Evolutionary conservation across 2,797 vertebrate species (phyloP), one percentile per base, ranked within the genome.

Genomic region (Vireo griseus): DNA sequence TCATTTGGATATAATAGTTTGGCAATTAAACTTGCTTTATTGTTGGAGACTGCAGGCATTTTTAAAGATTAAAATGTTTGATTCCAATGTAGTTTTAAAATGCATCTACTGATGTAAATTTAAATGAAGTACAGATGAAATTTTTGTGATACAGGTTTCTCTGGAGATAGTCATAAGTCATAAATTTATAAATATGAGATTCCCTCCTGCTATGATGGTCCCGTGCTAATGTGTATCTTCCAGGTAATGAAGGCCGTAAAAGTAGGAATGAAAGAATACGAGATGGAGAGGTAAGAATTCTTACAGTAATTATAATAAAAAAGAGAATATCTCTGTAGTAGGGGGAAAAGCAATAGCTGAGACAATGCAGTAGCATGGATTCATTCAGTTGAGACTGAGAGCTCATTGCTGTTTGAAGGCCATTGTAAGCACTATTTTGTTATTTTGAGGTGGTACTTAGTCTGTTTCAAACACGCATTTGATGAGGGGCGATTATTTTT

Each of bases 241-340:
- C 82, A 99, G 99, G 92, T 99, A 77, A 99, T 99, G 99, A 99
- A 99, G 95, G 94, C 98, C 9, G 97, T 99, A 75, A 99, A 95
- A 97, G 97, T 98, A 35, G 99, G 99, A 73, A 98, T 98, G 97
- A 98, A 98, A 54, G 99, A 99, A 95, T 99, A 99, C 73, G 99
- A 99, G 97, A 96, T 99, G 98, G 99, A 99, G 92, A 99, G 99
- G 99, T 99, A 98, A 98, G 97, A 85, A 8, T 42, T 84, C 66
- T 94, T 95, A 94, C 78, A 92, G 58, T 93, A 84, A 94, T 77
- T 96, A 82, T 91, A 88, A 90, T 94, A 79, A 86, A 91, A 86
- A 91, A 93, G 17, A 55, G 37, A 72, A 58, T 33, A 35, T 67
- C 29, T 75, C 69, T 93, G 40, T 85, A 63, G 74, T 67, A 66